Conservation (phyloP, 2,113 vertebrate genomes). For the Columba livia region DNA sequence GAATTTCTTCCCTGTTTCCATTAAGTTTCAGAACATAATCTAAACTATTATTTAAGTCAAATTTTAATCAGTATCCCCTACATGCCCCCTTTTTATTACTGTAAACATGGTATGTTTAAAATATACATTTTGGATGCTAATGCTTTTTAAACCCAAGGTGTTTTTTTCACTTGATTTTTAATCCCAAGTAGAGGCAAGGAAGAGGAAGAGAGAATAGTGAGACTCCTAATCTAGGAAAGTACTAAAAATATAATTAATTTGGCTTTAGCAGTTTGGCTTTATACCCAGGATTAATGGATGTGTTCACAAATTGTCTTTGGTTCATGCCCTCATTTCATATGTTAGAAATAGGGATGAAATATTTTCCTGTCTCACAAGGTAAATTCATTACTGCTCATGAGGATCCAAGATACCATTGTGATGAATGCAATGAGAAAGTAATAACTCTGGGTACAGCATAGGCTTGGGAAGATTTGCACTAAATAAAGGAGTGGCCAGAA, state of each 20-base stretch:
- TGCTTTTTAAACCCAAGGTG: not conserved
- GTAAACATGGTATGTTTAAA: not conserved
- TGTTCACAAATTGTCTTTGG: not conserved
- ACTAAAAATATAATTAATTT: not conserved
- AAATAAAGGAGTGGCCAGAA: not conserved
- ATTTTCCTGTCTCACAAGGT: not conserved
- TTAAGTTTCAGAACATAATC: not conserved
- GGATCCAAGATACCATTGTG: not conserved
- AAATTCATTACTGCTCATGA: not conserved
- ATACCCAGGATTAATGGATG: not conserved
- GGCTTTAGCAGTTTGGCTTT: not conserved
- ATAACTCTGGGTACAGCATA: not conserved
- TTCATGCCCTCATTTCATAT: not conserved
- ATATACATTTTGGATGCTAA: not conserved
- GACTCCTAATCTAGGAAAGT: not conserved
- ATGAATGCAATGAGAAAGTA: not conserved
- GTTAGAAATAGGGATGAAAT: not conserved
- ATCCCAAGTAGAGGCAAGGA: not conserved
- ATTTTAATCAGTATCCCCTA: not conserved
- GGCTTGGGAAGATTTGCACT: not conserved
- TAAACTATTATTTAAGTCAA: not conserved
- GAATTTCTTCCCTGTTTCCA: not conserved
- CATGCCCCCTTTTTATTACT: not conserved
- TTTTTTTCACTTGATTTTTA: not conserved
- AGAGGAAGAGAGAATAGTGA: not conserved